Conservation (phyloP, 2,888 invertebrate species). For the Cryptocephalus primarius region DNA sequence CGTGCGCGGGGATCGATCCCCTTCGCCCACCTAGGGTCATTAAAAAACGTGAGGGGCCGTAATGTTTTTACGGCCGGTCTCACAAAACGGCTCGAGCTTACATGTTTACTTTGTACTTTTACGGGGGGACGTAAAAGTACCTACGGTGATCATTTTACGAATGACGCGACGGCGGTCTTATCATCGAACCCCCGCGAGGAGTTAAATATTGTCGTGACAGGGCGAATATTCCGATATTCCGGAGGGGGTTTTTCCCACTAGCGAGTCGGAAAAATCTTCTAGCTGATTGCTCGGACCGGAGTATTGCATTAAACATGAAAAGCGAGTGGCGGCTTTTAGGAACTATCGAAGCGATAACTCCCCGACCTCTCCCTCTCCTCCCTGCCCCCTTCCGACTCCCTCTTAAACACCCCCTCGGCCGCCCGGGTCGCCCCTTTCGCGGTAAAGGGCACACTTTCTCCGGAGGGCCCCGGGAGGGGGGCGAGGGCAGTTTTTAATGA, state of each 20-base stretch:
- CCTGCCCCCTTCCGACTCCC: background rate
- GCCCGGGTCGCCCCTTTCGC: background rate
- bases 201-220: too few relatives aligned
- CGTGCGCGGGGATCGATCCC: conserved; percentile 12
- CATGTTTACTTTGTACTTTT: background rate
- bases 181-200: conserved; percentile 4
- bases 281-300: conserved; percentile 25
- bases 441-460: too few relatives aligned
- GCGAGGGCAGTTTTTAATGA: too few relatives aligned
- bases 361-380: conserved; percentile 14
- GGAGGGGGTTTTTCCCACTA: background rate
- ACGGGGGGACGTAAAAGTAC: background rate
- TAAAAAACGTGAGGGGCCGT: too few relatives aligned
- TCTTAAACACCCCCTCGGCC: background rate
- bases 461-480: too few relatives aligned
- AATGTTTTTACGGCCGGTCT: too few relatives aligned
- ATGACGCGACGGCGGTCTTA: background rate
- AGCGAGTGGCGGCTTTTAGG: conserved; percentile 31
- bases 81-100: too few relatives aligned
- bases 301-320: conserved; percentile 36
- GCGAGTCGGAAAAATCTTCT: conserved; percentile 19
- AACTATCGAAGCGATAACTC: conserved; percentile 32
- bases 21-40: too few relatives aligned
- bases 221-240: background rate
- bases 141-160: too few relatives aligned